Evolutionary conservation across 2,888 invertebrate genomes (phyloP), one percentile per base, ranked within the genome.

Genomic region (Encarsia formosa): DNA sequence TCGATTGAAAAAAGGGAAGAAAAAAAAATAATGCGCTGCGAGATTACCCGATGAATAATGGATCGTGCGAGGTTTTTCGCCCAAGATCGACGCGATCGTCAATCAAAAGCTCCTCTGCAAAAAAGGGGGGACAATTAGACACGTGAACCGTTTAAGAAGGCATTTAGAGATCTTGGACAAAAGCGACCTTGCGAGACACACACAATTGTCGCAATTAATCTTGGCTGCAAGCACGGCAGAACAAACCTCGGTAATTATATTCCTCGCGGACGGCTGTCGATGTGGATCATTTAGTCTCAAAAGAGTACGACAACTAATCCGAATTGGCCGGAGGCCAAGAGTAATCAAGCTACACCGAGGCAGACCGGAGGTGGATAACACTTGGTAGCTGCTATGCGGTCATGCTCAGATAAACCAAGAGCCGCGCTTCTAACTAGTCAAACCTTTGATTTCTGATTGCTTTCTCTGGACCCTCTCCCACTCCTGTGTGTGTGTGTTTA

Each of bases 221-320:
- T 31, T 11, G 26, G 16, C 16, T 44, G 9, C 41, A 26, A 22
- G 34, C 35, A 45, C 18, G n/a, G 18, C 24, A 16, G 26, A 13
- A 15, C 31, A 5, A 31, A 19, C n/a, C 6, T 26, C 34, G 26
- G 31, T 22, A 47, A 47, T 47, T 40, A 47, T 23, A 40, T 47
- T 39, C 42, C 19, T 32, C n/a, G 24, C 42, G 23, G 9, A 13
- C 18, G 32, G 13, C 15, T 11, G n/a, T 6, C 5, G 38, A 42
- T 35, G 13, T n/a, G 22, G 11, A 45, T 26, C 31, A 37, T 41
- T 39, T 19, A 38, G 37, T 26, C 39, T 49, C 39, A 46, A 56
- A 58, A 54, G n/a, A n/a, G 56, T 59, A 44, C 58, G 58, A 59
- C 58, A 53, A 56, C 60, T 63, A 60, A 63, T 64, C 59, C 54